Percentiles rank a stretch among this genome's conserved stretches.
These are phyloP conservation scores for Arge pagana DNA, from an alignment of 2,888 invertebrate species.

Conservation along the genomic window DNA sequence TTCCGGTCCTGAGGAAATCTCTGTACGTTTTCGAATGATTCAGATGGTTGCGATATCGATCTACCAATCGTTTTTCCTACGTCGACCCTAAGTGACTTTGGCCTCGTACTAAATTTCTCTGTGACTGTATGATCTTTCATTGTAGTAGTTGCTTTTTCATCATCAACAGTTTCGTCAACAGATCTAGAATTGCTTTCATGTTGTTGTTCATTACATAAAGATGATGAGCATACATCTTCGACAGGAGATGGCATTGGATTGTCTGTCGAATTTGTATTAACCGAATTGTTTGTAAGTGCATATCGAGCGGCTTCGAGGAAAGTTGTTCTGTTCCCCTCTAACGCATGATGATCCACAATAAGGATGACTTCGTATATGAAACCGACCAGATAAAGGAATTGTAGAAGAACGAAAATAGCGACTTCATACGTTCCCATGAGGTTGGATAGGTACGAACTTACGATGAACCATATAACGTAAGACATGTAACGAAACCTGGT, in stretches of 20 bases:
- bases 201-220: not conserved
- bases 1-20: conserved; percentile 40
- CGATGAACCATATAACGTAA: conserved; percentile 74
- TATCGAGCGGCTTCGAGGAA: conserved; percentile 45
- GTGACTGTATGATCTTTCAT: not conserved
- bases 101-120: conserved; percentile 32
- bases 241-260: conserved; percentile 7
- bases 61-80: conserved; percentile 12
- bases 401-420: conserved; percentile 72
- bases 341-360: conserved; percentile 60
- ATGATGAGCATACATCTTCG: conserved; percentile 10
- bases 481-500: conserved; percentile 71
- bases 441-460: conserved; percentile 77
- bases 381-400: conserved; percentile 69
- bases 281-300: conserved; percentile 43
- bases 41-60: not conserved
- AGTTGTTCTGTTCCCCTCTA: conserved; percentile 52
- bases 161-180: not conserved
- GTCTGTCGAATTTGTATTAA: conserved; percentile 19
- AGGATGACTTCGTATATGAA: conserved; percentile 68
- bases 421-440: conserved; percentile 77
- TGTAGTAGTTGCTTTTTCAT: not conserved
- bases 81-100: conserved; percentile 47
- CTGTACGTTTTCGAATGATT: not conserved
- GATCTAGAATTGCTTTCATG: not conserved